Base-by-base conservation (phyloP, 2,113 vertebrate species). In the Mirounga angustirostris region DNA sequence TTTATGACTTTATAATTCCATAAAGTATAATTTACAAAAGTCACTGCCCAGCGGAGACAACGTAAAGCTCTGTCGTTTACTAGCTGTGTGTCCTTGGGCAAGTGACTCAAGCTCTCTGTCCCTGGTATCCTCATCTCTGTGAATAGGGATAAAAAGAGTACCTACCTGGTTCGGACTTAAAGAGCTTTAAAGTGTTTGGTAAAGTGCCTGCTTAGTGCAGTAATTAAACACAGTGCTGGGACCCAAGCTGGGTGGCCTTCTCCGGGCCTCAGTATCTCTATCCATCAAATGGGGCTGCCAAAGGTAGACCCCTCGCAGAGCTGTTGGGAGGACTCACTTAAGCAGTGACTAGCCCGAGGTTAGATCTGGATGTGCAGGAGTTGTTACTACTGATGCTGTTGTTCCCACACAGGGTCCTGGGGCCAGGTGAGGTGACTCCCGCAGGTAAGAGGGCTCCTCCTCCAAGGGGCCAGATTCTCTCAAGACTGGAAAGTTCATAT, bases 261-360 rank as follows among this genome's bases (percentile, higher is more conserved):
- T 30, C 78, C 33, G 0, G 11, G 58, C 58, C 76, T 98, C 71
- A 4, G 26, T 83, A 92, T 96, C 26, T 65, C 87, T 46, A 1
- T 63, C 36, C 58, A 82, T 78, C 54, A 19, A 54, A 33, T 5
- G 36, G n/a, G 43, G 33, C 24, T 63, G 40, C 12, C 18, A 0
- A 24, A 1, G 10, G 24, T 7, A 4, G 2, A 22, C 9, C 21
- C 26, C 33, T 26, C 14, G 0, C 12, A 26, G 63, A 16, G 71
- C 10, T 46, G 3, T 2, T 3, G 1, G 0, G 19, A 50, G 8
- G 54, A 36, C 0, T 0, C 18, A 56, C 21, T 71, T 9, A 21
- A 50, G 52, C 6, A 30, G 18, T 8, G 21, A 4, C 28, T 1
- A 9, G 71, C 19, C 7, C 0, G 0, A 0, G 19, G 86, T 6